Percentiles rank a stretch among this genome's conserved stretches.
Conservation (phyloP, 2,888 invertebrate genomes). For the Callyntrura guangdongensis region DNA sequence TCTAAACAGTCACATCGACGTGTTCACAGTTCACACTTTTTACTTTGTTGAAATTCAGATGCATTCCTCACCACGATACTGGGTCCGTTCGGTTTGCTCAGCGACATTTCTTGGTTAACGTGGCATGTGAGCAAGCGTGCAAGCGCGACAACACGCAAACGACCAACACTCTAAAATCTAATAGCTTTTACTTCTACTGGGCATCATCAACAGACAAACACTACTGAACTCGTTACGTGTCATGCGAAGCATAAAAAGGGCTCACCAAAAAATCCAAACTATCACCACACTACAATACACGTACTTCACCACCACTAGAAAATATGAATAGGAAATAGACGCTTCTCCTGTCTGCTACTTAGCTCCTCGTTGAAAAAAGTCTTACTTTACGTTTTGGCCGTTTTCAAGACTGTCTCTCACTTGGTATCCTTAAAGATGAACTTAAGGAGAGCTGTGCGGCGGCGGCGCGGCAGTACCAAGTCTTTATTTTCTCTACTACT, state of each 20-base stretch:
- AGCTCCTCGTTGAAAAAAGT: constrained; percentile 30
- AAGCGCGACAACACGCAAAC: constrained; percentile 43
- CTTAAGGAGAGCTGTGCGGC: constrained; percentile 16
- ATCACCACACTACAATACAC: not conserved
- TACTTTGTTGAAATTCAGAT: constrained; percentile 20
- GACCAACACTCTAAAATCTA: constrained; percentile 28
- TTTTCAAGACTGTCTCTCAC: constrained; percentile 32
- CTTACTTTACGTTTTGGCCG: constrained; percentile 12
- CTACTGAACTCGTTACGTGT: constrained; percentile 76
- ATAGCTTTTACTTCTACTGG: constrained; percentile 36
- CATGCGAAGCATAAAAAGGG: constrained; percentile 78
- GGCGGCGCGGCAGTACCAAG: not conserved
- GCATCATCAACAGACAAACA: constrained; percentile 62
- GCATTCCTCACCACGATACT: constrained; percentile 43
- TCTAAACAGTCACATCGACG: not conserved
- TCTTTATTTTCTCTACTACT: constrained; percentile 3
- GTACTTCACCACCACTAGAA: no score
- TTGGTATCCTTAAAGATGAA: constrained; percentile 11
- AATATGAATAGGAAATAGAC: constrained; percentile 24
- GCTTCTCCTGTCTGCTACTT: constrained; percentile 3
- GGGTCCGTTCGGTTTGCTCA: constrained; percentile 4
- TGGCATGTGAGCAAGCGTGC: constrained; percentile 40
- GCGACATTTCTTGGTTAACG: constrained; percentile 5
- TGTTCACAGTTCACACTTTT: constrained; percentile 25
- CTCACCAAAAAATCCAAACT: constrained; percentile 61